phyloP scores from a whole-genome alignment of 2,888 invertebrate genomes.

The Nasonovia ribisnigri region DNA sequence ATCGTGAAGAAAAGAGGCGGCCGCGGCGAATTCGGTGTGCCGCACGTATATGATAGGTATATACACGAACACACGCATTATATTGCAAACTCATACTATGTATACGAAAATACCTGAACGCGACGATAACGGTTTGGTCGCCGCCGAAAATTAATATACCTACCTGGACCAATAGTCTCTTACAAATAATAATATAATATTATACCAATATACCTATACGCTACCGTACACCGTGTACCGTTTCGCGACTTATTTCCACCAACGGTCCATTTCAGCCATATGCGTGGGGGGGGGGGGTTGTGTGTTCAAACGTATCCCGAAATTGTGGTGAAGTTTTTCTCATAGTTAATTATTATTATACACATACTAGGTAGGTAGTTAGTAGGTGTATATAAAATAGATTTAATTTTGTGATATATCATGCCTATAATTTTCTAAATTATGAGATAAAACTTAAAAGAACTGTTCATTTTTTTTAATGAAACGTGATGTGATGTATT shows the following conservation, averaged over 20 bases:
- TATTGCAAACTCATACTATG: neutral
- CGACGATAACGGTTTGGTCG: constrained; percentile 2
- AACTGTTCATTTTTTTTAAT: neutral
- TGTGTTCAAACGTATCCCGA: neutral
- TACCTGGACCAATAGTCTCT: neutral
- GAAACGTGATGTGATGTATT: neutral
- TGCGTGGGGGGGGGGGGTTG: neutral
- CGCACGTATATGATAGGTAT: neutral
- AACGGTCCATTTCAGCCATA: neutral
- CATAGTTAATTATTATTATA: neutral
- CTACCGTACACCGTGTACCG: neutral
- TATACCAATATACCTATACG: neutral
- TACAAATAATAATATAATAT: neutral
- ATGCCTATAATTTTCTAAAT: neutral
- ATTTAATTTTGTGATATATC: neutral
- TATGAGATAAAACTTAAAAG: neutral
- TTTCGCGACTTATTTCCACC: neutral
- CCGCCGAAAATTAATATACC: constrained; percentile 1
- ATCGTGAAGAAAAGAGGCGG: constrained; percentile 10
- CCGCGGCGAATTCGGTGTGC: neutral
- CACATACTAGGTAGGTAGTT: neutral
- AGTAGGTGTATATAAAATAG: neutral
- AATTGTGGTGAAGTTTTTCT: neutral
- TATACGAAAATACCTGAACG: neutral
- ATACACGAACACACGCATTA: constrained; percentile 2